Conservation (phyloP, 2,797 vertebrate species). For the Octomys mimax region DNA sequence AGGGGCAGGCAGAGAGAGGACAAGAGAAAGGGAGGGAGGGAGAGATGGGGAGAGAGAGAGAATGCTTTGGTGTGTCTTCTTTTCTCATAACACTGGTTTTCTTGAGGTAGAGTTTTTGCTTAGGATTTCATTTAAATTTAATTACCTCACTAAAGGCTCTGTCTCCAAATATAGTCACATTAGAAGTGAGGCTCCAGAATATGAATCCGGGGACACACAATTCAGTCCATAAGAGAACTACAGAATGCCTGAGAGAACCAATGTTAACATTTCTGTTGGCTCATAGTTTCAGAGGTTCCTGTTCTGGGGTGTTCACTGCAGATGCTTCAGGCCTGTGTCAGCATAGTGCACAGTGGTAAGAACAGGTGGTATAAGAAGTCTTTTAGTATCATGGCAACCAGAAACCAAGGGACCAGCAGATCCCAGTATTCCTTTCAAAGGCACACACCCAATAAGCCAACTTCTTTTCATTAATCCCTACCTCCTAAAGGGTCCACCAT, state of each 20-base stretch:
- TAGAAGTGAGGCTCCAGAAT: neutral
- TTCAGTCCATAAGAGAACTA: neutral
- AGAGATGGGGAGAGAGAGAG: neutral
- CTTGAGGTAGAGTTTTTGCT: neutral
- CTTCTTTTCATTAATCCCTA: neutral
- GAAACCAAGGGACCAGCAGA: neutral
- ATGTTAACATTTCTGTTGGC: neutral
- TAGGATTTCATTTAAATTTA: neutral
- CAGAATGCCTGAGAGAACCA: neutral
- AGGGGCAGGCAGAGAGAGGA: neutral
- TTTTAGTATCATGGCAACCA: neutral
- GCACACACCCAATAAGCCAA: neutral
- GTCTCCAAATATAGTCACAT: neutral
- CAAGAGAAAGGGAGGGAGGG: too few species aligned
- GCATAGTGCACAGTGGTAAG: neutral
- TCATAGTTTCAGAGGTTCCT: neutral
- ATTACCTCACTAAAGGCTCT: neutral
- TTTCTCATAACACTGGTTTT: neutral
- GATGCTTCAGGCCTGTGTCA: neutral
- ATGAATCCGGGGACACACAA: neutral
- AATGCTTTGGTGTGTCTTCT: neutral
- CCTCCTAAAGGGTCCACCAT: neutral
- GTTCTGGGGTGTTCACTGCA: neutral
- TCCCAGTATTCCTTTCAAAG: neutral
- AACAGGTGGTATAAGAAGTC: neutral